Evolutionary conservation across 2,113 vertebrate genomes (phyloP), one percentile per base, ranked within the genome.

Genomic region (Chlamydotis undulata): DNA sequence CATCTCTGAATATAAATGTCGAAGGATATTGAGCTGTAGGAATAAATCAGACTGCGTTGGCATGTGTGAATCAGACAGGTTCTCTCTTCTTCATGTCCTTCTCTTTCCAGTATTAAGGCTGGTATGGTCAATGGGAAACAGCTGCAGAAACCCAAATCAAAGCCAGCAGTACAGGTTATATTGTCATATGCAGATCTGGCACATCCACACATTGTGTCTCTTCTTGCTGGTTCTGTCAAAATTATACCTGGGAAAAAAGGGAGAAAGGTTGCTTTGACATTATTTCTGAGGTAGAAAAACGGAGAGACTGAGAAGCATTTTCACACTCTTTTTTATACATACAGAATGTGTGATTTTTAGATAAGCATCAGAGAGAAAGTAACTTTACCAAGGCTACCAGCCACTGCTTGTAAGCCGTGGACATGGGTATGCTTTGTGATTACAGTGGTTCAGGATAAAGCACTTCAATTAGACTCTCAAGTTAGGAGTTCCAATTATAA

Each of bases 1-100:
- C 94, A 86, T 81, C 47, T 76, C 78, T 95, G 92, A 93, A 93
- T 84, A 95, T 71, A 94, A 85, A 84, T 70, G 43, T 56, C 61
- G 87, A 35, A 94, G 83, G 87, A 67, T 68, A 19, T 55, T 74
- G 82, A 68, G 65, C 83, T 85, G 68, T 49, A 65, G 75, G 25
- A 86, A 50, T 71, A 88, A 55, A 85, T 33, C 70, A n/a, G 37
- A 31, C 18, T 52, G 9, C 26, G 19, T 61, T 55, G 45, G 53
- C 35, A 12, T 43, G 39, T 2, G 0, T 28, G 12, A 73, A 26
- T 89, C 41, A 41, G 53, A 25, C 64, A 61, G 47, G 18, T 82
- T 60, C 87, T 87, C 25, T 79, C 60, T 75, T 56, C 57, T 73
- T 18, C 45, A 2, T 19, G 57, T 83, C 73, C n/a, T 83, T 73